Evolutionary conservation across 2,113 vertebrate species (phyloP).

Genomic region (Hyaena hyaena): DNA sequence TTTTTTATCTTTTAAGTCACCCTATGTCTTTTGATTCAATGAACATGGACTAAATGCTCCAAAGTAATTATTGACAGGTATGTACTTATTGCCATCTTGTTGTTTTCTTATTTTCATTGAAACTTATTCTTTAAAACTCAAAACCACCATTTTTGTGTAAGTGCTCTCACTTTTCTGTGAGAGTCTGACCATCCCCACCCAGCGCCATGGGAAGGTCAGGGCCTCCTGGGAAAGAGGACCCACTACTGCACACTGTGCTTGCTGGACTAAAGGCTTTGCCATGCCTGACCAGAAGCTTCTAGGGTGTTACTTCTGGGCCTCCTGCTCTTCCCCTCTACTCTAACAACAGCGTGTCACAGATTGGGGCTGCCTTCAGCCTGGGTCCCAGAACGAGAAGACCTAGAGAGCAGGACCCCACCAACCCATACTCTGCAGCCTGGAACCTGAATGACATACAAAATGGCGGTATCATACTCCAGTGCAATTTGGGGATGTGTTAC

Average conservation of each 20-base stretch:
- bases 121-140: slow-evolving; percentile 4
- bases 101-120: background rate
- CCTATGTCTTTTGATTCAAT: background rate
- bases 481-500: background rate
- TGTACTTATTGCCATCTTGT: background rate
- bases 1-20: background rate
- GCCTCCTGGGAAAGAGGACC: background rate
- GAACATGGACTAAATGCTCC: background rate
- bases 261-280: background rate
- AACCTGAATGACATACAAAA: background rate
- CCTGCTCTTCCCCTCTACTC: background rate
- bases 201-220: background rate
- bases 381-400: background rate
- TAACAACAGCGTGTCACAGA: background rate
- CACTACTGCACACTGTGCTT: background rate
- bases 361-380: background rate
- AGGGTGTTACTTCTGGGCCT: background rate
- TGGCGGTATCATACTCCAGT: background rate
- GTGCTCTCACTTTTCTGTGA: background rate
- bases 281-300: background rate
- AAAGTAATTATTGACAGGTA: background rate
- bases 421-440: background rate
- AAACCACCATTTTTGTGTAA: background rate
- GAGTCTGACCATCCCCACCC: background rate
- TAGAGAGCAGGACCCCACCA: background rate